Evolutionary conservation across 2,888 invertebrate species (phyloP), one percentile per base, ranked within the genome.

Genomic region (Cerastis leucographa): DNA sequence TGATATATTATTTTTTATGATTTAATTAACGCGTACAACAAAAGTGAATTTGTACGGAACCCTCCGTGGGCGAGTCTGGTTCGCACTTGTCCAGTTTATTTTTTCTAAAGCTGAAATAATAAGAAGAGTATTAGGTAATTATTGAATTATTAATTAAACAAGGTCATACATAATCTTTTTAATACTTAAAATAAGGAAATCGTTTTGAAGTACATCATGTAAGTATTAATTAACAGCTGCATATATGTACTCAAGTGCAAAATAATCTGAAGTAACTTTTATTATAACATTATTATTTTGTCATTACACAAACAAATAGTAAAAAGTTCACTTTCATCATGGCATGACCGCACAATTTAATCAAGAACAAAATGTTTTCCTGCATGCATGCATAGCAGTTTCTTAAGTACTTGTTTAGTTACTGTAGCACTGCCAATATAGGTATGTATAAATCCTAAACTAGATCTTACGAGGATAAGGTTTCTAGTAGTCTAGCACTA

Each of bases 401-500:
- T 46, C 17, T 7, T 19, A 44, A 51, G 12, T 59, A 51, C 25
- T 46, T 44, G 59, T 44, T 29, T n/a, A 6, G 40, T 42, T 46
- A 40, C 46, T 64, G 69, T 68, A 61, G 1, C 35, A 14, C 14
- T n/a, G 12, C 17, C 17, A 42, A 25, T 49, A n/a, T 25, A 44
- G 29, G 59, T 42, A 42, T 42, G 64, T 42, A n/a, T 59, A 44
- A n/a, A 66, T 25, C 44, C 25, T 72, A 49, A 78, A 78, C 65
- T 72, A 78, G 71, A 64, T 78, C 72, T 72, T 29, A 25, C 0
- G 7, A 77, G 44, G 51, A 66, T 72, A 49, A 59, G 35, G 72
- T 78, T 78, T 66, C 78, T 35, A 71, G 44, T 22, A 11, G 62
- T 25, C 14, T 29, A 25, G n/a, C 12, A 56, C n/a, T 51, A 54